Evolutionary conservation across 2,113 vertebrate species (phyloP).

Genomic region (Strix uralensis): DNA sequence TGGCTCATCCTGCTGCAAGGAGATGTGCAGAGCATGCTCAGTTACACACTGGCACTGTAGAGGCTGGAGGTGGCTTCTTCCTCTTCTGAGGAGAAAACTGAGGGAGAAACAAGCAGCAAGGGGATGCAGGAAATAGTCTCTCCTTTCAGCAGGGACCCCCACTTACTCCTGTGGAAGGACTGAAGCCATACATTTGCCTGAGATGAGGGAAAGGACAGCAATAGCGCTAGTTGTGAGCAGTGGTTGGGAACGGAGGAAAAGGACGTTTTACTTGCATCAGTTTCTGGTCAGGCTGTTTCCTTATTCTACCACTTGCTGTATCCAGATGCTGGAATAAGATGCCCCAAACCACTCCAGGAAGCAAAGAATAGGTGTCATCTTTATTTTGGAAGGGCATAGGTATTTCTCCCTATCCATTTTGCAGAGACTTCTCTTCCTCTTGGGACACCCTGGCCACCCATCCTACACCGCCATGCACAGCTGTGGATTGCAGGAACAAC

Average conservation of each 20-base stretch:
- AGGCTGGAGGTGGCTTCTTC: not conserved
- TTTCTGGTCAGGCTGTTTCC: not conserved
- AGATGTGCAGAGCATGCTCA: rapidly evolving
- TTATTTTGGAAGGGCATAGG: not conserved
- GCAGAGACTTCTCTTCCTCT: not conserved
- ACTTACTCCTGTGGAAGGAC: not conserved
- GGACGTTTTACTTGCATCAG: not conserved
- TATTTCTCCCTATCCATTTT: not conserved
- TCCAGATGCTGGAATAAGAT: not conserved
- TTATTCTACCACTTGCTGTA: not conserved
- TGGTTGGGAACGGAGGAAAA: not conserved
- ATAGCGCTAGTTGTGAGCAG: rapidly evolving
- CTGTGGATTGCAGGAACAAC: not conserved
- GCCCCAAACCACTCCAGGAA: not conserved
- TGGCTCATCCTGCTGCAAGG: rapidly evolving
- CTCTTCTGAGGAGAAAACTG: not conserved
- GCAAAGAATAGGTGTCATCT: not conserved
- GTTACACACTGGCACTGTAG: rapidly evolving
- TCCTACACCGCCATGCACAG: not conserved
- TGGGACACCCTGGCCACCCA: not conserved
- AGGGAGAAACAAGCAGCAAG: not conserved
- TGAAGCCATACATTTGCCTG: not conserved
- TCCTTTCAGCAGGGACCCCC: not conserved
- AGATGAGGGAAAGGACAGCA: not conserved
- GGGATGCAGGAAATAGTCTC: not conserved